Evolutionary conservation across 2,888 invertebrate genomes (phyloP).

Genomic region (Acanthosepion esculentum): DNA sequence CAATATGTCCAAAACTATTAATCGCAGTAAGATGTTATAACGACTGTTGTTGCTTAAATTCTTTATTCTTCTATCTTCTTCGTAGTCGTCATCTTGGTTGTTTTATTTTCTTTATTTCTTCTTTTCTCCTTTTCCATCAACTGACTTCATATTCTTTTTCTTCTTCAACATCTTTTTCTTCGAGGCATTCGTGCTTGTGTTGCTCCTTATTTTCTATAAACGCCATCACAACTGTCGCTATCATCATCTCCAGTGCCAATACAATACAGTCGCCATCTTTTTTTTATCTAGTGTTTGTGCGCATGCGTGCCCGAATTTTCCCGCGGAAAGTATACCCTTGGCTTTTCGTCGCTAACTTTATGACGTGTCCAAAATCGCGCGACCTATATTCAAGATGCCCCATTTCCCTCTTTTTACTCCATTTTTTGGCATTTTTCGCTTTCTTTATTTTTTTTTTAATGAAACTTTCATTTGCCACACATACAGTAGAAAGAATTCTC

Average conservation of each 20-base stretch:
- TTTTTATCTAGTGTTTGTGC: not conserved
- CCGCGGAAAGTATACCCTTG: not conserved
- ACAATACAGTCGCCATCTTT: not conserved
- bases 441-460: not conserved
- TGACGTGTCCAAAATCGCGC: conserved; percentile 8
- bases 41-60: not conserved
- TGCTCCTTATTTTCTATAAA: not conserved
- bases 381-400: not conserved
- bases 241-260: not conserved
- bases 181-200: not conserved
- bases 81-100: not conserved
- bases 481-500: not conserved
- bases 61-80: not conserved
- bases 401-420: not conserved
- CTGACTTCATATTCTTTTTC: not conserved
- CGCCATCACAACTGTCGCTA: not conserved
- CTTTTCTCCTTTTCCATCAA: not conserved
- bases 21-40: not conserved
- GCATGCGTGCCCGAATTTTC: conserved; percentile 18
- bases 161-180: not conserved
- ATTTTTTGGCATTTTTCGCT: not conserved
- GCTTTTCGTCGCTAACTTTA: not conserved
- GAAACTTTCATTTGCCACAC: not conserved
- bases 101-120: not conserved
- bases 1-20: not conserved